Base-by-base conservation (phyloP, 2,113 vertebrate species). In the Phocoena sinus region DNA sequence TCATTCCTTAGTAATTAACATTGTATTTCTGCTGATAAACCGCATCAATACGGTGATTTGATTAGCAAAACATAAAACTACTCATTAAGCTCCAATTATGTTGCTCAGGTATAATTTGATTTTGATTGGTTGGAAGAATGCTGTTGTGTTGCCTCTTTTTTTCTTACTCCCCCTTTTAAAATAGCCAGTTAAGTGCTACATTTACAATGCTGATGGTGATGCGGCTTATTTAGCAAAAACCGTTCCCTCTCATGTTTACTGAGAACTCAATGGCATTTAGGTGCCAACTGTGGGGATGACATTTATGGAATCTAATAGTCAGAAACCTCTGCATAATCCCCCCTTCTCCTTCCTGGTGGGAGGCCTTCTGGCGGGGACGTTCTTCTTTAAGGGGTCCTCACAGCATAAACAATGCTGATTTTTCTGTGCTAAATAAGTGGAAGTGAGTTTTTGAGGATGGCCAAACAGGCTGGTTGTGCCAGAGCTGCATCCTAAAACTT, bases 51-150 rank as follows among this genome's bases (percentile, higher is more conserved):
- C 91, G 94, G 92, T 94, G 91, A 98, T 95, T 97, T 26, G 96
- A 97, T 98, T 98, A 98, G 98, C 96, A 98, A 98, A 98, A 97
- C 95, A 98, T 97, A 96, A 84, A 97, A 97, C 79, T 97, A 90
- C 98, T 97, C 98, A 97, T 97, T 98, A 98, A 98, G 95, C 97
- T 98, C 97, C 96, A 98, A 97, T 14, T 67, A 97, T 85, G 97
- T 98, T 97, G 95, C 95, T 97, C 97, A 98, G 96, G 94, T 98
- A 53, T 94, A 98, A 77, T 98, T 98, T 98, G 96, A 93, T 98
- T 99, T 98, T 98, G 97, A 97, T 98, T 98, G 95, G 70, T 95
- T 98, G 94, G 97, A 97, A 96, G 93, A 97, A 88, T 81, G 94
- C 97, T 92, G 67, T 89, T 95, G 67, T 97, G 85, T 94, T 95